Evolutionary conservation across 2,113 vertebrate species (phyloP).

Genomic region (Mastomys natalensis): DNA sequence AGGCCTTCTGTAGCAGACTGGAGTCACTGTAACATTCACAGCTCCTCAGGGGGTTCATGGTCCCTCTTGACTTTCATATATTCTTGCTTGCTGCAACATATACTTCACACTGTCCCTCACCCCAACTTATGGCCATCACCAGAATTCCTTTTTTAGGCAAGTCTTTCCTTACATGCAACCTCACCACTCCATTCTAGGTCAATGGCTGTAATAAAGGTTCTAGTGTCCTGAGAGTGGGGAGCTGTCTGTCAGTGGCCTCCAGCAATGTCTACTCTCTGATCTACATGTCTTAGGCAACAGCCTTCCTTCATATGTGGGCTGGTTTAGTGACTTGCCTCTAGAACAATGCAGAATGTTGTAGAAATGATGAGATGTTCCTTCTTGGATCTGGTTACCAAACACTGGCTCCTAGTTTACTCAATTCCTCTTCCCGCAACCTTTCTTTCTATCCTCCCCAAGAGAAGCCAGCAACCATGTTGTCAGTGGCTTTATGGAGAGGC

Average conservation of each 20-base stretch:
- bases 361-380: not conserved
- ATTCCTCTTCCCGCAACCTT: not conserved
- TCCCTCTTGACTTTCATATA: not conserved
- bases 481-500: not conserved
- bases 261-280: not conserved
- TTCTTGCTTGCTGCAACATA: not conserved
- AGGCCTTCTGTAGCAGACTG: not conserved
- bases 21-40: not conserved
- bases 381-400: not conserved
- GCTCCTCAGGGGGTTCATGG: not conserved
- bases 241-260: not conserved
- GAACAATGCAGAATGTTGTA: not conserved
- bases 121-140: not conserved
- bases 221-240: not conserved
- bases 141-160: not conserved
- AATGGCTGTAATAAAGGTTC: not conserved
- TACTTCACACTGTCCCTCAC: not conserved
- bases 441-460: not conserved
- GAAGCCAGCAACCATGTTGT: not conserved
- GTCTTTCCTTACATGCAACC: not conserved
- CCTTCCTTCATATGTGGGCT: not conserved
- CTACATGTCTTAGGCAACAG: not conserved
- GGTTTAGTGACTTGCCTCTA: not conserved
- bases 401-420: not conserved
- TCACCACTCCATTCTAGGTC: not conserved